These are phyloP conservation scores for Panorpa germanica DNA, from an alignment of 2,888 invertebrate species.

Conservation along the genomic window DNA sequence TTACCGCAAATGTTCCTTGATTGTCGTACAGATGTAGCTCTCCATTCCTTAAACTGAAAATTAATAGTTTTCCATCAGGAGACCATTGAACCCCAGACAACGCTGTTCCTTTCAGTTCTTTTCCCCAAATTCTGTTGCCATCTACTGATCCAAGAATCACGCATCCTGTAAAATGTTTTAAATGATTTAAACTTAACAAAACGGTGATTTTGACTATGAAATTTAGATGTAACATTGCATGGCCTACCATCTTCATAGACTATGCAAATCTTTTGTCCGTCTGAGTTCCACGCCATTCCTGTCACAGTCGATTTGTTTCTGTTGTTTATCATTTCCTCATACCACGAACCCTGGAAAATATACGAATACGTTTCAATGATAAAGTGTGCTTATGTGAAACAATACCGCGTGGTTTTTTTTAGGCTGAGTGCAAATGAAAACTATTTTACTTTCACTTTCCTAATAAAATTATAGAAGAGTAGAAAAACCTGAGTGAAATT, in stretches of 20 bases:
- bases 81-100: constrained; percentile 90
- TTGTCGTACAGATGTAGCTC: constrained; percentile 92
- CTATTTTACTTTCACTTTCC: neutral
- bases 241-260: constrained; percentile 87
- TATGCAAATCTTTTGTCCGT: constrained; percentile 95
- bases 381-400: neutral
- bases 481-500: no score
- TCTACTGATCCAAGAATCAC: constrained; percentile 94
- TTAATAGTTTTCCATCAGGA: constrained; percentile 73
- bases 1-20: constrained; percentile 61
- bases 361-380: constrained; percentile 19
- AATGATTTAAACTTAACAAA: constrained; percentile 1
- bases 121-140: constrained; percentile 96
- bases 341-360: constrained; percentile 67
- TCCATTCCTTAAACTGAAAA: constrained; percentile 80
- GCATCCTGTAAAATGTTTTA: constrained; percentile 41
- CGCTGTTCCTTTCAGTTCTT: constrained; percentile 76
- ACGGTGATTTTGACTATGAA: constrained; percentile 16
- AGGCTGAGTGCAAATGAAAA: neutral
- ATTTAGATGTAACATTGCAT: no score
- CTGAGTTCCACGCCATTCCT: constrained; percentile 95
- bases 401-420: constrained; percentile 1
- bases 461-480: no score
- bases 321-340: constrained; percentile 99
- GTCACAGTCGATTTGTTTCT: constrained; percentile 92